Percentiles rank a stretch among this genome's conserved stretches.
Conservation (phyloP, 2,113 vertebrate species). For the Anser brachyrhynchus region DNA sequence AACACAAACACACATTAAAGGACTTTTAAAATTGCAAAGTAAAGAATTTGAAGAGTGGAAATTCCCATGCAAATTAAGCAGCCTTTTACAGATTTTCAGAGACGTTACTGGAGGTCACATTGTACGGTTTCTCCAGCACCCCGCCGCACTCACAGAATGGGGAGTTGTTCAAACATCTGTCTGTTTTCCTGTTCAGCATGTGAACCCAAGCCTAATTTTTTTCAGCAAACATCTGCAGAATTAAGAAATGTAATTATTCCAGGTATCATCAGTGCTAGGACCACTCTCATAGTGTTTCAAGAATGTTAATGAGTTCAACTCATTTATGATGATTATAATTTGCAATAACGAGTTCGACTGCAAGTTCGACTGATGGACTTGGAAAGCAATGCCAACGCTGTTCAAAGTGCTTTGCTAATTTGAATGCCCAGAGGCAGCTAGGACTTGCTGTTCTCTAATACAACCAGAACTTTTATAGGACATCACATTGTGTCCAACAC, state of each 20-base stretch:
- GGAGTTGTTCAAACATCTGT: neutral
- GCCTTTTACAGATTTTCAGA: neutral
- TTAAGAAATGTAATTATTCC: neutral
- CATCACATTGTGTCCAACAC: neutral
- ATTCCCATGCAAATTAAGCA: neutral
- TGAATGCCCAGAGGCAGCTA: neutral
- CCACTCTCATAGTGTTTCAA: neutral
- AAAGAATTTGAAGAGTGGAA: neutral
- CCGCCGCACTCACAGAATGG: rapidly evolving
- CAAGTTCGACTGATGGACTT: neutral
- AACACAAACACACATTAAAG: neutral
- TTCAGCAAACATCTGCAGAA: neutral
- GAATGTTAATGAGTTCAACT: neutral
- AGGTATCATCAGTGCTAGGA: neutral
- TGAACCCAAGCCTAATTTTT: neutral
- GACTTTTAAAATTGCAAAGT: neutral
- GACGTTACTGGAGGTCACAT: neutral
- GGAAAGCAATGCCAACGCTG: neutral
- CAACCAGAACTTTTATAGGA: neutral
- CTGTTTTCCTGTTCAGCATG: neutral
- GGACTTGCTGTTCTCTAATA: neutral
- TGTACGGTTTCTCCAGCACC: neutral
- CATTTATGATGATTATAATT: neutral
- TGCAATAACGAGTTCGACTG: neutral
- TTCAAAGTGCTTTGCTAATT: neutral